phyloP scores from a whole-genome alignment of 2,888 invertebrate species.

The Entomobrya proxima region DNA sequence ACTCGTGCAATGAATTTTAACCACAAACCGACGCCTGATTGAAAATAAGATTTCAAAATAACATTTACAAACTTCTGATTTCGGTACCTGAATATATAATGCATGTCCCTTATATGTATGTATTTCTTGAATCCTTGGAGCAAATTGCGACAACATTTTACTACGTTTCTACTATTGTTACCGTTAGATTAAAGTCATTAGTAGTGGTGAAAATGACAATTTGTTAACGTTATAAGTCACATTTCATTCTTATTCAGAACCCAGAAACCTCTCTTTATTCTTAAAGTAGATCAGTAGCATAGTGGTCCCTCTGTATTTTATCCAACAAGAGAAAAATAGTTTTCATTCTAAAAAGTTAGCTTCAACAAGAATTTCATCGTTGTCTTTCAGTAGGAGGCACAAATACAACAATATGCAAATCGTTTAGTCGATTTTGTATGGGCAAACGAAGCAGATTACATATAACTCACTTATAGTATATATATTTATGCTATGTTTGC shows the following conservation, averaged over 20 bases:
- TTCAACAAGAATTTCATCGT: neutral
- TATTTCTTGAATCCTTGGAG: slow-evolving; percentile 49
- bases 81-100: too few relatives aligned
- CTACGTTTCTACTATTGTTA: slow-evolving; percentile 30
- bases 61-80: neutral
- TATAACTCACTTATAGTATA: neutral
- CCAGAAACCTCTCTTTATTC: neutral
- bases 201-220: slow-evolving; percentile 51
- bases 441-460: neutral
- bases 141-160: slow-evolving; percentile 33
- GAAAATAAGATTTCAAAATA: neutral
- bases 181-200: slow-evolving; percentile 58
- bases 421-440: neutral
- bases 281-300: slow-evolving; percentile 2
- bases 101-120: neutral
- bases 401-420: neutral
- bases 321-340: neutral
- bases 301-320: neutral
- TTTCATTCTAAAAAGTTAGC: neutral
- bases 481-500: too few relatives aligned
- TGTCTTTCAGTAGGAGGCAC: slow-evolving; percentile 33
- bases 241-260: neutral
- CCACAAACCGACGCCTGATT: too few relatives aligned
- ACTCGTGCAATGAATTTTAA: too few relatives aligned
- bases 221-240: neutral